Evolutionary conservation across 2,888 invertebrate genomes (phyloP).

Genomic region (Drosophila limbata): DNA sequence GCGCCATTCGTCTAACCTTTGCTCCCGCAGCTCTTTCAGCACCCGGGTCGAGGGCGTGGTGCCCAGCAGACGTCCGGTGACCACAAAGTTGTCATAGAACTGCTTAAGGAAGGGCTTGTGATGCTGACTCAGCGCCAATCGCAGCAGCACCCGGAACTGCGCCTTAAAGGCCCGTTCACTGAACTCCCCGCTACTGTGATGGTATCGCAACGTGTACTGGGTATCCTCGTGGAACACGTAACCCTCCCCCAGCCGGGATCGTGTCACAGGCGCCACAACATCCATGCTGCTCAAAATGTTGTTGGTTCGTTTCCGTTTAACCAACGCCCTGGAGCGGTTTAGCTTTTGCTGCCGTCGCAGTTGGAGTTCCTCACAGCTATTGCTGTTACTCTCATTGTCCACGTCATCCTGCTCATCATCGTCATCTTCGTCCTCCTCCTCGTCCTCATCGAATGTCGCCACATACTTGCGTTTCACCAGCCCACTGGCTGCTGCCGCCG

Average conservation of each 20-base stretch:
- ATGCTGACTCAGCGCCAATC: constrained; percentile 82
- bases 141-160: constrained; percentile 83
- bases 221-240: constrained; percentile 83
- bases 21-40: constrained; percentile 73
- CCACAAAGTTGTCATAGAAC: constrained; percentile 83
- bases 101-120: constrained; percentile 84
- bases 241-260: constrained; percentile 72
- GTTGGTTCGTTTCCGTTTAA: constrained; percentile 63
- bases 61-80: constrained; percentile 79
- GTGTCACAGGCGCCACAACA: constrained; percentile 22
- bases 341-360: constrained; percentile 46
- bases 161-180: constrained; percentile 84
- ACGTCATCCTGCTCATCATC: constrained; percentile 39
- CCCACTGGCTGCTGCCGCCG: constrained; percentile 47
- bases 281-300: constrained; percentile 45
- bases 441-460: constrained; percentile 60
- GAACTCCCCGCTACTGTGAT: constrained; percentile 83
- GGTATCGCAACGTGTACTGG: constrained; percentile 82
- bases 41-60: constrained; percentile 81
- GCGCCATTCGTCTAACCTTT: constrained; percentile 77
- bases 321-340: constrained; percentile 33
- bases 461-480: constrained; percentile 73
- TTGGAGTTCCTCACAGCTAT: constrained; percentile 48
- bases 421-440: constrained; percentile 53
- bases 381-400: constrained; percentile 49